Evolutionary conservation across 2,797 vertebrate species (phyloP).

Genomic region (Zalophus californianus): DNA sequence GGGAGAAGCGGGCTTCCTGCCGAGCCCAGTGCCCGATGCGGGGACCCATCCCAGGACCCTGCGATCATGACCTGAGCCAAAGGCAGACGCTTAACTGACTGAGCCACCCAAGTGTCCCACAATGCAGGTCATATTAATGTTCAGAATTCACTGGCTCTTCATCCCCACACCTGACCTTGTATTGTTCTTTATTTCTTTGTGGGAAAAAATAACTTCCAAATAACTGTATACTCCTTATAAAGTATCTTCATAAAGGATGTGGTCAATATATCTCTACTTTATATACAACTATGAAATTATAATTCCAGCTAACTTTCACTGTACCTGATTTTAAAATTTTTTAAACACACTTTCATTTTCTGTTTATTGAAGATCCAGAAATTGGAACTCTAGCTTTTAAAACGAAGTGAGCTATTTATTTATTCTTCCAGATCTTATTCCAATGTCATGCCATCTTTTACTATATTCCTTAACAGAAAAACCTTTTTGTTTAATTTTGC

Average conservation of each 20-base stretch:
- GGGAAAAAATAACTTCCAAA: background rate
- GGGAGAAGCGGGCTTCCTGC: too few species aligned
- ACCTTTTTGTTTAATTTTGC: background rate
- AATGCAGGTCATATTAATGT: background rate
- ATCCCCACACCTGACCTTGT: background rate
- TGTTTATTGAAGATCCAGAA: background rate
- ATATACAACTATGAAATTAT: background rate
- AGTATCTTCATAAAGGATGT: background rate
- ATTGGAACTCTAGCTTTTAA: background rate
- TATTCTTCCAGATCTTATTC: constrained; percentile 13
- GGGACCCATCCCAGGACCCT: background rate
- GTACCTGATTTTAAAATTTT: background rate
- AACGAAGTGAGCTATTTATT: constrained; percentile 22
- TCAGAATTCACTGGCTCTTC: background rate
- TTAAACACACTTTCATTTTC: background rate
- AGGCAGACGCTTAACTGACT: background rate
- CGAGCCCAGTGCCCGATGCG: too few species aligned
- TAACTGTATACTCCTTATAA: background rate
- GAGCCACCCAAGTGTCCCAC: background rate
- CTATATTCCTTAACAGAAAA: background rate
- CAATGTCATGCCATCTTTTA: background rate
- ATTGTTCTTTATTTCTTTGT: constrained; percentile 21
- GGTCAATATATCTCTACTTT: background rate
- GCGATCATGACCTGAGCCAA: background rate
- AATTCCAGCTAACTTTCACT: background rate